A percentile compares a stretch with the other conserved stretches of the same genome.
Evolutionary conservation across 2,113 vertebrate genomes (phyloP).

Genomic region (Pseudorhombus dupliciocellatus): DNA sequence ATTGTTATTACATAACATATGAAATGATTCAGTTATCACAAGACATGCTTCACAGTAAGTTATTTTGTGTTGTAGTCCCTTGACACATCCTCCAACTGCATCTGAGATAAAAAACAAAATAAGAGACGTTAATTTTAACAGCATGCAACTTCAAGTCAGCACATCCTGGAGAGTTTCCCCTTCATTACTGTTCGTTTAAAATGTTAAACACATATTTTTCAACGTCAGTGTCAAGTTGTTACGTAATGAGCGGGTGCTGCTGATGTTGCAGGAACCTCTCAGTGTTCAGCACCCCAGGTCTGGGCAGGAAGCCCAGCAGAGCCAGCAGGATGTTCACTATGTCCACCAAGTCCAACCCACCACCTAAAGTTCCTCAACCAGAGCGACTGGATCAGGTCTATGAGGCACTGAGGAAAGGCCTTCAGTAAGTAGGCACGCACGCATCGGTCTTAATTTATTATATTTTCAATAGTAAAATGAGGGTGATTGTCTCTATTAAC

Average conservation of each 20-base stretch:
- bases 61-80: neutral
- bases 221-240: neutral
- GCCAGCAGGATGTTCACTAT: slow-evolving; percentile 95
- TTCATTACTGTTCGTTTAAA: neutral
- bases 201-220: neutral
- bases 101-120: neutral
- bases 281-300: slow-evolving; percentile 89
- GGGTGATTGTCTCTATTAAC: too few relatives aligned
- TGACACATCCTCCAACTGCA: neutral
- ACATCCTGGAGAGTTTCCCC: neutral
- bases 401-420: slow-evolving; percentile 90
- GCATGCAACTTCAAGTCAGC: neutral
- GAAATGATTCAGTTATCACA: neutral
- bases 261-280: slow-evolving; percentile 82
- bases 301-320: slow-evolving; percentile 89
- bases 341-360: slow-evolving; percentile 86
- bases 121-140: neutral
- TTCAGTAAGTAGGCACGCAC: slow-evolving; percentile 85
- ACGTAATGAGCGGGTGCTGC: neutral
- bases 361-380: slow-evolving; percentile 93
- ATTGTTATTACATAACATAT: too few relatives aligned
- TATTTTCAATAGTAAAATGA: too few relatives aligned
- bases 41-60: neutral
- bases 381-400: slow-evolving; percentile 93
- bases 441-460: neutral